Conservation (phyloP, 2,113 vertebrate species). For the Heterocephalus glaber region DNA sequence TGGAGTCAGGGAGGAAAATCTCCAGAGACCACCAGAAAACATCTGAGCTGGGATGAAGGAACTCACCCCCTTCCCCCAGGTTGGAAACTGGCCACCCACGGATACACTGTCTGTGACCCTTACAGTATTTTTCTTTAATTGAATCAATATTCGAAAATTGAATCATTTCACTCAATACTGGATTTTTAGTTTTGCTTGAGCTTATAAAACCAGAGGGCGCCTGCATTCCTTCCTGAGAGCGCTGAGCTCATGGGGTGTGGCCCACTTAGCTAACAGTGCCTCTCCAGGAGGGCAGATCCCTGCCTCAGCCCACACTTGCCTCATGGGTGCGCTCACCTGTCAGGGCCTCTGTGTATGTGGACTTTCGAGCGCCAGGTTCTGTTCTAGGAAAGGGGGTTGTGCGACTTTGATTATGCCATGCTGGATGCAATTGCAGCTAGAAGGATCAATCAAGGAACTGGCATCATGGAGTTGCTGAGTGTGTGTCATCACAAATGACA, state of each 20-base stretch:
- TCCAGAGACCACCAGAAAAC: neutral
- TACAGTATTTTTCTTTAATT: neutral
- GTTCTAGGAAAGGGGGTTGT: neutral
- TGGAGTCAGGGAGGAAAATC: neutral
- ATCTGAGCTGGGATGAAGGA: neutral
- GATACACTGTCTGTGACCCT: neutral
- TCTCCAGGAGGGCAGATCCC: neutral
- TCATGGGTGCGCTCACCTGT: neutral
- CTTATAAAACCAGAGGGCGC: neutral
- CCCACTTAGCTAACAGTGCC: too few relatives aligned
- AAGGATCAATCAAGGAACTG: neutral
- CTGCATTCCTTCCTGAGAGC: neutral
- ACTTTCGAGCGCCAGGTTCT: neutral
- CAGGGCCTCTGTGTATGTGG: neutral
- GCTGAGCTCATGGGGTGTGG: rapidly evolving
- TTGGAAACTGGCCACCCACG: neutral
- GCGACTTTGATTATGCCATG: neutral
- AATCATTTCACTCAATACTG: neutral
- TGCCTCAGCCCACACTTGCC: neutral
- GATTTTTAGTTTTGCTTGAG: neutral
- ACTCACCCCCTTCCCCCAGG: neutral
- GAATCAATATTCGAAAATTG: neutral
- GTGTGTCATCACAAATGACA: rapidly evolving
- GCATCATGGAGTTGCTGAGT: neutral
- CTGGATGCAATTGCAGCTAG: neutral